Evolutionary conservation across 2,797 vertebrate species (phyloP).

Genomic region (Macropus fuliginosus): DNA sequence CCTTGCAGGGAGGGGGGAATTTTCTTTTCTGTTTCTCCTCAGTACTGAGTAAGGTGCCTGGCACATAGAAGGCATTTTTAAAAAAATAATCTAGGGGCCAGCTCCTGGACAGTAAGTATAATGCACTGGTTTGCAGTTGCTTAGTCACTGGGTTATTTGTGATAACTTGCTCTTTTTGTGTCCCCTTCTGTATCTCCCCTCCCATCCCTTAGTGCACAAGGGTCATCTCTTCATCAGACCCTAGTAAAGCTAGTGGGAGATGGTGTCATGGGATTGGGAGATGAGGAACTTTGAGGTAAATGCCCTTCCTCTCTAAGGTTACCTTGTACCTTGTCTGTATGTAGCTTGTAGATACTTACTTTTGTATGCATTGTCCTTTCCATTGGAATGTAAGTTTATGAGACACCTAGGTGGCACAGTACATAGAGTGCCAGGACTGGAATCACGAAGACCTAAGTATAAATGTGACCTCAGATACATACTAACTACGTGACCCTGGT

Average conservation of each 20-base stretch:
- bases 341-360: neutral
- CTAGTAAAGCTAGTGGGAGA: neutral
- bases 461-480: neutral
- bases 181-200: neutral
- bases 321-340: neutral
- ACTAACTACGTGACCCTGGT: neutral
- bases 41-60: neutral
- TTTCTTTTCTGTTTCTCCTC: neutral
- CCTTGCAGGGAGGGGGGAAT: neutral
- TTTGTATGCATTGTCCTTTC: neutral
- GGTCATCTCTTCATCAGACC: neutral
- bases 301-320: neutral
- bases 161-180: neutral
- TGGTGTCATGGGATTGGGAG: neutral
- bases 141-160: neutral
- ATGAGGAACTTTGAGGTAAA: neutral
- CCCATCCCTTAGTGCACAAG: neutral
- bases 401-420: neutral
- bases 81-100: neutral
- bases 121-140: neutral
- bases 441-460: neutral
- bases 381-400: neutral
- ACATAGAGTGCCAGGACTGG: too few relatives aligned
- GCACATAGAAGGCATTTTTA: neutral
- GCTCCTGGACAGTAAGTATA: neutral